Evolutionary conservation across 2,113 vertebrate genomes (phyloP), one percentile per base, ranked within the genome.

Genomic region (Ceyx cyanopectus): DNA sequence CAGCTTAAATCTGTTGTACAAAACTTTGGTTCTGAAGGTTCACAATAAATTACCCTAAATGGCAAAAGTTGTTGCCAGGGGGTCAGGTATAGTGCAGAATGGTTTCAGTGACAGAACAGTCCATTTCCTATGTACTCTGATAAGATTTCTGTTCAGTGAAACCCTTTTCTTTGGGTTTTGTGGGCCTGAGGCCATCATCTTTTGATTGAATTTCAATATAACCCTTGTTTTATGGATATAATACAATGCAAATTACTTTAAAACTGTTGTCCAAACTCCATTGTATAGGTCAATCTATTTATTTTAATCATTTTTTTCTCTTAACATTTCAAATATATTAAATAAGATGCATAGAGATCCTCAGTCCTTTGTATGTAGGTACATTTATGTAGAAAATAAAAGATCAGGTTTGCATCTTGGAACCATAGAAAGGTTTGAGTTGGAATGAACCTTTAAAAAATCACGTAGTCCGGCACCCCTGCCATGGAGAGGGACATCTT

Each of bases 401-500:
- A 45, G 21, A 70, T 66, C 1, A 7, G 5, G 19, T 65, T 75
- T 41, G 13, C 26, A 18, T 65, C 26, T 73, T 65, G 60, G 14
- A 41, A 46, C 5, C 7, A 13, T 26, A 29, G 32, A 68, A 81
- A 15, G 3, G 4, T 40, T 73, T 73, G 63, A 6, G 3, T n/a
- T 81, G 56, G 19, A 85, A 81, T 15, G 8, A 4, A 57, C 10
- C 10, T 67, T 77, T 5, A 51, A 29, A 14, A 37, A 48, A 37
- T 37, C 6, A 18, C 0, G 1, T 75, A 53, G n/a, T 54, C 19
- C 34, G 77, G 34, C 27, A 1, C 2, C 24, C 6, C 5, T 78
- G 20, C 32, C 34, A 20, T 23, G 6, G 12, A 7, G 7, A 48
- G 26, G 40, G 23, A 22, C 4, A 9, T 23, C 24, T 48, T 79